Percentiles rank a stretch among this genome's conserved stretches.
phyloP scores from a whole-genome alignment of 2,113 vertebrate species.

The Xiphias gladius region DNA sequence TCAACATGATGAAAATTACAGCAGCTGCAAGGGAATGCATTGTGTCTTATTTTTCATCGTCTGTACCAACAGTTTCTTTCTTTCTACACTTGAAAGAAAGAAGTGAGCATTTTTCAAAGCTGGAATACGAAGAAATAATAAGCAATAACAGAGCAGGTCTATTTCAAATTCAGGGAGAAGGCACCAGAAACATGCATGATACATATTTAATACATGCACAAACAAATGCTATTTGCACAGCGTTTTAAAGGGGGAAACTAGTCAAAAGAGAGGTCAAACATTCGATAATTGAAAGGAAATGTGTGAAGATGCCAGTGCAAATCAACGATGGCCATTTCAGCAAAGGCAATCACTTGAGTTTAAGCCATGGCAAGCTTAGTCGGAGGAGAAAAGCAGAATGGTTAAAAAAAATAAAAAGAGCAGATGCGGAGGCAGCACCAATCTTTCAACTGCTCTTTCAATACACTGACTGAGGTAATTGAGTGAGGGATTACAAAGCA shows the following conservation, averaged over 20 bases:
- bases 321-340: conserved; percentile 23
- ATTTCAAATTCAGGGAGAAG: not conserved
- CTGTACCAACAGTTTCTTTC: too few species aligned
- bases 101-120: not conserved
- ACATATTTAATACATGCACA: not conserved
- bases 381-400: conserved; percentile 9
- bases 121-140: not conserved
- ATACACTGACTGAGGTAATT: conserved; percentile 66
- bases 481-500: conserved; percentile 69
- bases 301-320: not conserved
- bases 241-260: not conserved
- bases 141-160: not conserved
- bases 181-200: not conserved
- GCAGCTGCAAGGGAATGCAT: not conserved
- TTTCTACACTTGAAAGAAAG: too few species aligned
- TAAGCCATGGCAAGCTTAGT: conserved; percentile 23
- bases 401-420: conserved; percentile 32
- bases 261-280: conserved; percentile 13
- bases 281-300: conserved; percentile 2
- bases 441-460: conserved; percentile 55
- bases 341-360: conserved; percentile 9
- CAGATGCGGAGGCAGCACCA: conserved; percentile 44
- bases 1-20: conserved; percentile 1
- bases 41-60: too few species aligned
- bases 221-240: not conserved